These are phyloP conservation scores for Phortica magna DNA, from an alignment of 2,888 invertebrate genomes.

Conservation along the genomic window DNA sequence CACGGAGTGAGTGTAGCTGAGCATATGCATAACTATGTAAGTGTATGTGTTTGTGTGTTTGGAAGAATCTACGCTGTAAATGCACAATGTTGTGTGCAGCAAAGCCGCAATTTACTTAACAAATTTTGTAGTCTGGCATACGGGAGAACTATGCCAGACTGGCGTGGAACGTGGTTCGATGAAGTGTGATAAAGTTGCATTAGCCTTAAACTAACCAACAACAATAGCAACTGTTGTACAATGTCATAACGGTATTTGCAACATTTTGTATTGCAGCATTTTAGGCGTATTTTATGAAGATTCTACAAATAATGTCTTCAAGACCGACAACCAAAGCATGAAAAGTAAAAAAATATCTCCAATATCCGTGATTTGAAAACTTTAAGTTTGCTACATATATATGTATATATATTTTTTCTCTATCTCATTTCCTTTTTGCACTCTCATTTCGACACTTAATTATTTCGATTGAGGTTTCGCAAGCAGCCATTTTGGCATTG, in stretches of 20 bases:
- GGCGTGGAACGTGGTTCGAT: constrained; percentile 8
- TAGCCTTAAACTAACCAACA: not conserved
- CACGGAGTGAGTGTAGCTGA: not conserved
- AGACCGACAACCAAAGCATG: not conserved
- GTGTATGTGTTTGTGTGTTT: constrained; percentile 8
- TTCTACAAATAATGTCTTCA: not conserved
- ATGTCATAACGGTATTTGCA: not conserved
- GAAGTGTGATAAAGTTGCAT: constrained; percentile 6
- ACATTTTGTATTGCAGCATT: not conserved
- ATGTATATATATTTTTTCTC: not conserved
- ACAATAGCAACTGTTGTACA: constrained; percentile 3
- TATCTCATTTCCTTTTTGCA: constrained; percentile 10
- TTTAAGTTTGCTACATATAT: not conserved
- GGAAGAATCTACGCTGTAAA: not conserved
- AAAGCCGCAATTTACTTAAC: constrained; percentile 48
- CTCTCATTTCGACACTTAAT: constrained; percentile 63
- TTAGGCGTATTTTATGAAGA: not conserved
- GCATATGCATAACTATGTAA: not conserved
- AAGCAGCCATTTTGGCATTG: constrained; percentile 18
- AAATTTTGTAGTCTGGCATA: constrained; percentile 33
- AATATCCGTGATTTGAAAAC: not conserved
- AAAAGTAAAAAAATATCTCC: not conserved
- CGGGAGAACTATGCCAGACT: not conserved
- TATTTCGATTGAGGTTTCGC: constrained; percentile 59
- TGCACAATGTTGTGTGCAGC: not conserved